Conservation (phyloP, 2,113 vertebrate species). For the Caretta caretta region DNA sequence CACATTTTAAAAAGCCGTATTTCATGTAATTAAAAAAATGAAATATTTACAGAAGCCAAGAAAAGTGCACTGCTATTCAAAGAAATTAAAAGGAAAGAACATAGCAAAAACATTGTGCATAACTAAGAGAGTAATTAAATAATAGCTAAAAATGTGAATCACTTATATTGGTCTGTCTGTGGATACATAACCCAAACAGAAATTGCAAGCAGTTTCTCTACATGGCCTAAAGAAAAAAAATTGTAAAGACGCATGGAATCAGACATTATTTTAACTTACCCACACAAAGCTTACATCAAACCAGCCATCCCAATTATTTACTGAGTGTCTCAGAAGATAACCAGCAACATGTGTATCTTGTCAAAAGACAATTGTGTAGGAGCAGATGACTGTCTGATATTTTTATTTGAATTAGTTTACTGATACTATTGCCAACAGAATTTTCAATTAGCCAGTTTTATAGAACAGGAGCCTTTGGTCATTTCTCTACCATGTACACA, state of each 20-base stretch:
- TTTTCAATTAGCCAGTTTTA: not conserved
- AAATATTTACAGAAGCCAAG: not conserved
- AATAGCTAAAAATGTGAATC: rapidly evolving
- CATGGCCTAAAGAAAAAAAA: not conserved
- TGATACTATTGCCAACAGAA: not conserved
- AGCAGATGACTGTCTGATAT: not conserved
- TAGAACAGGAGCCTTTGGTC: not conserved
- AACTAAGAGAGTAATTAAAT: not conserved
- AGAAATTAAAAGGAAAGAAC: not conserved
- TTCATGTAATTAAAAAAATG: not conserved
- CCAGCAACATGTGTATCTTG: not conserved
- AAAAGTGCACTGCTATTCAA: not conserved
- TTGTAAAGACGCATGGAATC: not conserved
- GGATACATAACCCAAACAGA: not conserved
- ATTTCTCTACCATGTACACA: not conserved
- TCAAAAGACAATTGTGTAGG: rapidly evolving
- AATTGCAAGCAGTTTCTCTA: not conserved
- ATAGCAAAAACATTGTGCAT: not conserved
- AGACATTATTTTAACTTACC: not conserved
- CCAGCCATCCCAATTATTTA: not conserved
- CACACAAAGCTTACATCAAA: not conserved
- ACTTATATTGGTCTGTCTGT: not conserved
- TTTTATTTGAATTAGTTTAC: not conserved
- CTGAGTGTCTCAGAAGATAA: not conserved
- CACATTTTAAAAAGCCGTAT: not conserved